Evolutionary conservation across 2,888 invertebrate species (phyloP).

Genomic region (Heliothis peltigera): DNA sequence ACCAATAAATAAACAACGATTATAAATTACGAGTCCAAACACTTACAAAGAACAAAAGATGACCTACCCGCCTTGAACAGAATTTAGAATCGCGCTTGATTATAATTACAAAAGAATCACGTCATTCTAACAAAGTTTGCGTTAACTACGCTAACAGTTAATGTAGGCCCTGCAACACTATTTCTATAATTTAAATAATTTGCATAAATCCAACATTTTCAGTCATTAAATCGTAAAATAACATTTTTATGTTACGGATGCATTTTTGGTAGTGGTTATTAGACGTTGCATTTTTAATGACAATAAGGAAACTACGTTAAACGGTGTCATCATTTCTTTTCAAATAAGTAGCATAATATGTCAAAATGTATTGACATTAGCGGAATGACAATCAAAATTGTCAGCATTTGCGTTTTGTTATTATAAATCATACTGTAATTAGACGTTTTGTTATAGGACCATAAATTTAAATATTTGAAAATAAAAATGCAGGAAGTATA

Average conservation of each 20-base stretch:
- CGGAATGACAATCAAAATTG: constrained; percentile 28
- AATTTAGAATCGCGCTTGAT: constrained; percentile 42
- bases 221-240: constrained; percentile 43
- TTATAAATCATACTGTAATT: not conserved
- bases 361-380: constrained; percentile 36
- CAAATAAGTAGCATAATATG: constrained; percentile 43
- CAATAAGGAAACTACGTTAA: constrained; percentile 15
- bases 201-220: constrained; percentile 33
- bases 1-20: constrained; percentile 1
- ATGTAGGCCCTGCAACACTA: constrained; percentile 22
- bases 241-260: not conserved
- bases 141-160: constrained; percentile 35
- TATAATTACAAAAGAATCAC: constrained; percentile 56
- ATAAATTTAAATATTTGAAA: no score
- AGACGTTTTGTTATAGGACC: constrained; percentile 13
- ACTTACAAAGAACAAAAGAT: constrained; percentile 36
- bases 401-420: constrained; percentile 43
- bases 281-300: constrained; percentile 40
- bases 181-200: constrained; percentile 4
- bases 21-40: constrained; percentile 20
- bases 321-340: constrained; percentile 19
- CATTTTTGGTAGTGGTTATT: constrained; percentile 29
- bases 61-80: constrained; percentile 42
- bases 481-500: no score
- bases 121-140: constrained; percentile 54